Evolutionary conservation across 2,797 vertebrate species (phyloP), one percentile per base, ranked within the genome.

Genomic region (Aselliscus stoliczkanus): DNA sequence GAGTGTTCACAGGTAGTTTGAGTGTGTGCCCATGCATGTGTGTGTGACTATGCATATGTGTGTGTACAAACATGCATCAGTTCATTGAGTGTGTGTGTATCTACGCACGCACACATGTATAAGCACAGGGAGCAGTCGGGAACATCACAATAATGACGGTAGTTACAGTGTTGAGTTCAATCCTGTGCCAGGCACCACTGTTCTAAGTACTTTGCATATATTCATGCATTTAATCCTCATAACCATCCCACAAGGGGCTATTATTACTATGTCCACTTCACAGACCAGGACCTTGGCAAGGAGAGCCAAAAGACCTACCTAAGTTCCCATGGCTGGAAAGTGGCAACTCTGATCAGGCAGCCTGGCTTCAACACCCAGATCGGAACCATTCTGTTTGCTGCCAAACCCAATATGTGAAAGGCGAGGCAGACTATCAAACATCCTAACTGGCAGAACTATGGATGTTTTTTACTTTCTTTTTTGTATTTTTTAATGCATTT

Each of bases 131-230:
- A 52, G 29, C 25, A 39, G 10, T 27, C n/a, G 56, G 64, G 37
- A 15, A 2, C 1, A 11, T 1, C 1, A 1, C 0, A 1, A 15
- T 0, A 4, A 4, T 3, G 13, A 12, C 14, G 29, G 6, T 0
- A 7, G 39, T 7, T 23, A 31, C 1, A 7, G 4, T 0, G 15
- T 34, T 3, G 23, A 62, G 8, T 13, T 14, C 37, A 23, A 27
- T 11, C 5, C 52, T 2, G 29, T 2, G 29, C 34, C 9, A 3
- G 42, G 25, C 21, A 9, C 13, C 21, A 9, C 13, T 15, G 25
- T 47, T 15, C 27, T 14, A 6, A 5, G 79, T 56, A 42, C 56
- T 31, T 88, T 1, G 5, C 42, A 10, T 15, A 31, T 0, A 56
- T 0, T 5, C 25, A 2, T 7, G 39, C 5, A 20, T 6, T 37